phyloP scores from a whole-genome alignment of 2,113 vertebrate genomes.

The Rallus limicola region DNA sequence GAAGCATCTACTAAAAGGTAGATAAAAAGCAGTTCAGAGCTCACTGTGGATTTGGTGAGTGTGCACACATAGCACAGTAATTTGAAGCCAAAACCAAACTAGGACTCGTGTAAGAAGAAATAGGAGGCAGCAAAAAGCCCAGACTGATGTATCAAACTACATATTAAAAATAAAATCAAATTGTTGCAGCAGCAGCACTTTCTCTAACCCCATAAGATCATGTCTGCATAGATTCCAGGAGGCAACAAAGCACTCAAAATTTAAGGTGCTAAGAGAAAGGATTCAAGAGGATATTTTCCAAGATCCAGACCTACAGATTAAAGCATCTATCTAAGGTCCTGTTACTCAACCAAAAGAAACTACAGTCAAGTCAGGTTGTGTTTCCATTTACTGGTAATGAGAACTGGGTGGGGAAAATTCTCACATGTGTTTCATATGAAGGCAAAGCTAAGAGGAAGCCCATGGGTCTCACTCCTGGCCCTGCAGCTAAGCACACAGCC shows the following conservation, averaged over 20 bases:
- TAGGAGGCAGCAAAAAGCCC: background rate
- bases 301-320: background rate
- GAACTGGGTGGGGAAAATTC: background rate
- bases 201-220: fast-evolving
- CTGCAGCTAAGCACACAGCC: background rate
- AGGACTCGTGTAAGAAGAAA: background rate
- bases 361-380: background rate
- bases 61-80: background rate
- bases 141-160: background rate
- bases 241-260: background rate
- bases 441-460: background rate
- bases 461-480: background rate
- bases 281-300: background rate
- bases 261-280: background rate
- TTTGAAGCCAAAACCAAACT: background rate
- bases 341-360: background rate
- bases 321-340: background rate
- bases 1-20: background rate
- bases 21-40: background rate
- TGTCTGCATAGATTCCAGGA: background rate
- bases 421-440: fast-evolving
- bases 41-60: background rate
- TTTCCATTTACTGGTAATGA: background rate
- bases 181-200: background rate
- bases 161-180: background rate